phyloP scores from a whole-genome alignment of 2,113 vertebrate genomes.

The Caracal caracal region DNA sequence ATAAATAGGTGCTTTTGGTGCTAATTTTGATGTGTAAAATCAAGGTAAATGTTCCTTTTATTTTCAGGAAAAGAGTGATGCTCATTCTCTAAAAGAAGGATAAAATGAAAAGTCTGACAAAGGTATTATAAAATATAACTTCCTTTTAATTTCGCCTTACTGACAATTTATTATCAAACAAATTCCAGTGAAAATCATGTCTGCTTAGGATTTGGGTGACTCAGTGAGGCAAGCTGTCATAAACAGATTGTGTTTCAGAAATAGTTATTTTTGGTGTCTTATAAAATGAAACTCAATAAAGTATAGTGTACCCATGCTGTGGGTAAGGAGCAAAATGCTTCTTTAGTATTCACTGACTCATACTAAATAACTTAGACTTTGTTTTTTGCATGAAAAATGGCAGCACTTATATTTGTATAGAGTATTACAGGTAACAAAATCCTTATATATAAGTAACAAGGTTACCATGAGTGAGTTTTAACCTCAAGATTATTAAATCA shows the following conservation, averaged over 20 bases:
- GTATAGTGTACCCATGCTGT: background rate
- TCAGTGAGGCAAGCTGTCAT: background rate
- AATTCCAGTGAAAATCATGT: conserved; percentile 8
- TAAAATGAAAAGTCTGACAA: conserved; percentile 8
- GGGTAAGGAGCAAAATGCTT: background rate
- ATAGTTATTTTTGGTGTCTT: conserved; percentile 7
- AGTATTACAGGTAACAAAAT: background rate
- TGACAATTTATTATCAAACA: conserved; percentile 48
- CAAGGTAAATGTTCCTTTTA: background rate
- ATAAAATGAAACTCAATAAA: background rate
- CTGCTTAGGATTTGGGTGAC: background rate
- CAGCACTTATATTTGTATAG: background rate
- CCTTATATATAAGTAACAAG: background rate
- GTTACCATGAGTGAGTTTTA: background rate
- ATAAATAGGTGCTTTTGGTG: background rate
- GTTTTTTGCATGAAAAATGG: background rate
- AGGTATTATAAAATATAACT: conserved; percentile 13
- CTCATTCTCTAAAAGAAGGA: background rate
- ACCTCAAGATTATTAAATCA: background rate
- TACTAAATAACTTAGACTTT: background rate
- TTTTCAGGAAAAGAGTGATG: background rate
- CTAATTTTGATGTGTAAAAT: background rate
- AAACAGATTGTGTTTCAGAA: conserved; percentile 38
- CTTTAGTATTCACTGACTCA: background rate
- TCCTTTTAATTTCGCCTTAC: conserved; percentile 40